Percentiles rank a stretch among this genome's conserved stretches.
These are phyloP conservation scores for Idaea biselata DNA, from an alignment of 2,888 invertebrate genomes.

Conservation along the genomic window DNA sequence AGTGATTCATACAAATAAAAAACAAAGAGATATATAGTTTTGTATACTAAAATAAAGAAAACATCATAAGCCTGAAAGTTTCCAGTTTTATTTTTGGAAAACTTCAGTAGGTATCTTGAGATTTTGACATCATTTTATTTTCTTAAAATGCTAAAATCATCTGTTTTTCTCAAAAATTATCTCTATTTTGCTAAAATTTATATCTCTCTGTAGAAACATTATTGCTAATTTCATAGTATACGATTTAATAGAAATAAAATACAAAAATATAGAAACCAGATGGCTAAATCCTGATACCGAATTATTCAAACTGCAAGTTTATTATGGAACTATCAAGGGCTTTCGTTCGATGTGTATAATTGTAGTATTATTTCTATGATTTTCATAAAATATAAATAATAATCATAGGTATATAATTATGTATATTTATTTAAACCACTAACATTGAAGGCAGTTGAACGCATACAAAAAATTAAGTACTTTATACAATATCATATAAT, in stretches of 20 bases:
- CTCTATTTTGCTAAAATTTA: not conserved
- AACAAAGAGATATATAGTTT: not conserved
- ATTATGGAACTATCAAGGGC: too few species aligned
- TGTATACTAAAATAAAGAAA: not conserved
- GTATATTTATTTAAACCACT: constrained; percentile 14
- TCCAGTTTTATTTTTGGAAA: too few species aligned
- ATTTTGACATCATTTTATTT: too few species aligned
- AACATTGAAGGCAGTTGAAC: constrained; percentile 10
- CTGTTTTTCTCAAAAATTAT: not conserved
- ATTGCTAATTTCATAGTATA: not conserved
- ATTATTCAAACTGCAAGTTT: too few species aligned
- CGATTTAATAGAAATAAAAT: not conserved
- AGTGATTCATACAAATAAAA: constrained; percentile 4
- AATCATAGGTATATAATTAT: not conserved
- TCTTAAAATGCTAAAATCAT: too few species aligned
- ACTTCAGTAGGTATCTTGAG: too few species aligned
- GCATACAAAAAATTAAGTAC: constrained; percentile 3
- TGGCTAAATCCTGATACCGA: too few species aligned
- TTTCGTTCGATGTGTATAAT: too few species aligned
- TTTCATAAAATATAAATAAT: not conserved
- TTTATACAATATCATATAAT: constrained; percentile 2
- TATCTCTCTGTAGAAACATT: not conserved
- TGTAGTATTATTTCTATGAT: not conserved
- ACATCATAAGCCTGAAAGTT: not conserved
- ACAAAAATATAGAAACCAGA: not conserved